A percentile compares a stretch with the other conserved stretches of the same genome.
These are phyloP conservation scores for Cydia fagiglandana DNA, from an alignment of 1,140 invertebrate species.

Conservation along the genomic window DNA sequence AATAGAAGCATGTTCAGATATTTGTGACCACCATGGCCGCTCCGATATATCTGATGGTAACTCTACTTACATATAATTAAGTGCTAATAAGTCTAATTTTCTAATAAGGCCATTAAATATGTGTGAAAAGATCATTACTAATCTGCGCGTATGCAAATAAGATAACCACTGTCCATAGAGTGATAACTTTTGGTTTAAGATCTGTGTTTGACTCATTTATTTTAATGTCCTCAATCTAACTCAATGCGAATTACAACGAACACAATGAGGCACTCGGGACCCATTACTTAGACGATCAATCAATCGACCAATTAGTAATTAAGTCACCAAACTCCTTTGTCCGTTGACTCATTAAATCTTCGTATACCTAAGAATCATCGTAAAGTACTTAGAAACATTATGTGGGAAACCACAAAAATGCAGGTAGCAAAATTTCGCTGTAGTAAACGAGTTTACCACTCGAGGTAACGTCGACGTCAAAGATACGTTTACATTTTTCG, in stretches of 20 bases:
- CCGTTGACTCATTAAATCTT: not conserved
- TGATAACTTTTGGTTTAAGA: not conserved
- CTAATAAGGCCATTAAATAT: too few relatives aligned
- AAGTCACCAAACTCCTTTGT: not conserved
- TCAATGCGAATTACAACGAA: not conserved
- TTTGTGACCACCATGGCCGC: too few relatives aligned
- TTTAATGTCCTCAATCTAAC: not conserved
- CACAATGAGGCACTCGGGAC: not conserved
- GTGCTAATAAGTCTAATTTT: too few relatives aligned
- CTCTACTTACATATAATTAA: too few relatives aligned
- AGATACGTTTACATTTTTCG: too few relatives aligned
- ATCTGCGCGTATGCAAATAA: too few relatives aligned
- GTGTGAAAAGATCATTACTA: too few relatives aligned
- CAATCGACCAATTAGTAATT: conserved; percentile 1
- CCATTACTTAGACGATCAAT: not conserved
- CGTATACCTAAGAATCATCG: not conserved
- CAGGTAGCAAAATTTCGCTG: not conserved
- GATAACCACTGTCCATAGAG: too few relatives aligned
- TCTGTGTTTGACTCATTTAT: not conserved
- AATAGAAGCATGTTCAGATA: too few relatives aligned
- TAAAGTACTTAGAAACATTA: not conserved
- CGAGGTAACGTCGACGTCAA: too few relatives aligned
- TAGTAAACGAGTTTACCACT: not conserved
- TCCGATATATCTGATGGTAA: too few relatives aligned
- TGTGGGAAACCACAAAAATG: not conserved